Conservation (phyloP, 2,797 vertebrate genomes). For the Pseudotriccus pelzelni region DNA sequence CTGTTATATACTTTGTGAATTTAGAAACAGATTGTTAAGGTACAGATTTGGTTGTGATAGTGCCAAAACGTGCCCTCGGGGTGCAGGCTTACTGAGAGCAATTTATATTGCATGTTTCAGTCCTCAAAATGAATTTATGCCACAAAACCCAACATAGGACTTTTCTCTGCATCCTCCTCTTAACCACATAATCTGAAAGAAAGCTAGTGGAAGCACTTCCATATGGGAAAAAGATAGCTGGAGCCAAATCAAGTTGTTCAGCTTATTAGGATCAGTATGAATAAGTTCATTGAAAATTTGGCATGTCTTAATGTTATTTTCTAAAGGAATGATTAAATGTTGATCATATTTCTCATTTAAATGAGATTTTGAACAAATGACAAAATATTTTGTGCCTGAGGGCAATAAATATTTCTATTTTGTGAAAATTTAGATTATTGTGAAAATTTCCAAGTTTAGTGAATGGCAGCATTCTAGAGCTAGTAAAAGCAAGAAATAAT, state of each 20-base stretch:
- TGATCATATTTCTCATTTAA: slow-evolving; percentile 67
- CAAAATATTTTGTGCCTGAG: slow-evolving; percentile 67
- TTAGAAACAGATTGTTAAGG: not conserved
- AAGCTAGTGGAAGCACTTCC: slow-evolving; percentile 77
- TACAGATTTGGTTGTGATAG: slow-evolving; percentile 7
- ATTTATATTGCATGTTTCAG: slow-evolving; percentile 43
- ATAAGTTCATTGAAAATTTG: slow-evolving; percentile 75
- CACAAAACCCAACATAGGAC: slow-evolving; percentile 57
- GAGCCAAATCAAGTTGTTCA: slow-evolving; percentile 83
- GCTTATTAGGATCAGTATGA: slow-evolving; percentile 77
- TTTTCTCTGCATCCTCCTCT: slow-evolving; percentile 67
- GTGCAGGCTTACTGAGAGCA: slow-evolving; percentile 14
- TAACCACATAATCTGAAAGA: slow-evolving; percentile 74
- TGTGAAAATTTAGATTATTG: slow-evolving; percentile 49
- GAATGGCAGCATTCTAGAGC: slow-evolving; percentile 33
- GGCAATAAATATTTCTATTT: slow-evolving; percentile 59
- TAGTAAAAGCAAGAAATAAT: not conserved
- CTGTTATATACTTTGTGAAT: slow-evolving; percentile 7
- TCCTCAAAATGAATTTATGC: slow-evolving; percentile 59
- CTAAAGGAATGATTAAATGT: slow-evolving; percentile 59
- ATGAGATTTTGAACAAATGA: slow-evolving; percentile 68
- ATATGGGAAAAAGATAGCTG: slow-evolving; percentile 78
- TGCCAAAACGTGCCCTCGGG: not conserved
- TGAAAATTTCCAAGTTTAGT: slow-evolving; percentile 48
- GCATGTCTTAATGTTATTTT: slow-evolving; percentile 62